Evolutionary conservation across 2,888 invertebrate species (phyloP), one percentile per base, ranked within the genome.

Genomic region (Cordilura impudica): DNA sequence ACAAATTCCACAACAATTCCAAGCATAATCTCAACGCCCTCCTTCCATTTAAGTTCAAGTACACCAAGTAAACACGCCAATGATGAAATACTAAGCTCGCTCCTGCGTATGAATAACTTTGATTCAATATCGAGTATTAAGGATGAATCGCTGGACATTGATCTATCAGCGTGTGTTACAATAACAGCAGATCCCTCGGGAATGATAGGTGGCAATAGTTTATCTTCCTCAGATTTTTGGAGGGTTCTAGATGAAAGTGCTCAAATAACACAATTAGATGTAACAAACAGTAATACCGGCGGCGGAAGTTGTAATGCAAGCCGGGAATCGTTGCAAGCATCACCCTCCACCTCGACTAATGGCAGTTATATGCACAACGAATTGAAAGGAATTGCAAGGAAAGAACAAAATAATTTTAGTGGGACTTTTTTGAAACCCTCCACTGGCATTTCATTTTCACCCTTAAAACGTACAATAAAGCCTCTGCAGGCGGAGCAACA

Each of bases 121-220:
- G 89, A 90, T 81, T 89, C 89, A 7, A 88, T 89, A 82, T 89
- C 89, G 53, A 88, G 88, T 81, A 89, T 89, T 18, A 89, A 89
- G 80, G 89, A 89, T 69, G 89, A 89, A 75, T 89, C 89, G 51
- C 81, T 89, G 76, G 89, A 89, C 81, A 89, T 89, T 72, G 87
- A 89, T 85, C 81, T 87, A 65, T 89, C 89, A 47, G 89, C 89
- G 23, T 90, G 89, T 73, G 89, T 90, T 21, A 88, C 90, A 2
- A 90, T 89, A 54, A 87, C 85, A 60, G 75, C 83, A 5, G 85
- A 85, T 73, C 86, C 89, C 0, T 83, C 87, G 0, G 88, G 87
- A 31, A 84, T 88, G 18, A 82, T 88, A 43, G 87, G 84, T 23
- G 86, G 87, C 2, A 89, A 87, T 71, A 88, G 89, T 39, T 82